phyloP scores from a whole-genome alignment of 1,140 invertebrate species.

The Drosophila repleta region DNA sequence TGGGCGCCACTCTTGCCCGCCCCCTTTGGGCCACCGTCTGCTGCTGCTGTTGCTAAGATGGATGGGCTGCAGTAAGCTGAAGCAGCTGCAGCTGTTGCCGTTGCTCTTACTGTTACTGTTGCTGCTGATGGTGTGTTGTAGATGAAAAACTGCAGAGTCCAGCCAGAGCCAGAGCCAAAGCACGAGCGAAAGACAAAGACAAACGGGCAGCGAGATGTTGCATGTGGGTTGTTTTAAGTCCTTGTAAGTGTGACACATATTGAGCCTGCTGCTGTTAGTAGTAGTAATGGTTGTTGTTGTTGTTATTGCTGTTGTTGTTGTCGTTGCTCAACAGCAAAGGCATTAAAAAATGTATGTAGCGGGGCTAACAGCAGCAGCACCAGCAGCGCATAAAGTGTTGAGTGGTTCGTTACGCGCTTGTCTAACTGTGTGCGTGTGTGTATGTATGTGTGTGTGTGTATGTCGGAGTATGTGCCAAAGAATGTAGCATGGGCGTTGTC shows the following conservation, averaged over 20 bases:
- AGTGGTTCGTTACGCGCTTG: constrained; percentile 51
- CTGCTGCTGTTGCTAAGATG: constrained; percentile 41
- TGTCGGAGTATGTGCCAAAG: constrained; percentile 10
- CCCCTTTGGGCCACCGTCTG: background rate
- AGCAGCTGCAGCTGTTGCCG: constrained; percentile 30
- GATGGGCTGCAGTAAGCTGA: constrained; percentile 68
- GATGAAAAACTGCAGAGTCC: constrained; percentile 58
- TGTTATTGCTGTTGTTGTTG: constrained; percentile 30
- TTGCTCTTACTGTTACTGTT: too few species aligned
- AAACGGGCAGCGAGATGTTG: constrained; percentile 11
- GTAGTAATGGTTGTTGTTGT: background rate
- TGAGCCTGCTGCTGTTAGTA: constrained; percentile 24
- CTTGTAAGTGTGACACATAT: constrained; percentile 61
- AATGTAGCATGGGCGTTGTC: constrained; percentile 45
- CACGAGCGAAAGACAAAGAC: constrained; percentile 24
- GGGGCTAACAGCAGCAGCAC: background rate
- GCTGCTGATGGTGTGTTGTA: background rate
- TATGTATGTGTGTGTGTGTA: constrained; percentile 9
- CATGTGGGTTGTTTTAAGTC: background rate
- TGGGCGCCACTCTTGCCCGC: too few species aligned
- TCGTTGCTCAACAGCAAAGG: constrained; percentile 45
- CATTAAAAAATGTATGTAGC: constrained; percentile 71
- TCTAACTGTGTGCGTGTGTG: constrained; percentile 2
- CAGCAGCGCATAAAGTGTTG: constrained; percentile 44
- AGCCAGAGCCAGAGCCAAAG: constrained; percentile 8